Base-by-base conservation (phyloP, 2,888 invertebrate genomes). In the Spisula subtruncata region DNA sequence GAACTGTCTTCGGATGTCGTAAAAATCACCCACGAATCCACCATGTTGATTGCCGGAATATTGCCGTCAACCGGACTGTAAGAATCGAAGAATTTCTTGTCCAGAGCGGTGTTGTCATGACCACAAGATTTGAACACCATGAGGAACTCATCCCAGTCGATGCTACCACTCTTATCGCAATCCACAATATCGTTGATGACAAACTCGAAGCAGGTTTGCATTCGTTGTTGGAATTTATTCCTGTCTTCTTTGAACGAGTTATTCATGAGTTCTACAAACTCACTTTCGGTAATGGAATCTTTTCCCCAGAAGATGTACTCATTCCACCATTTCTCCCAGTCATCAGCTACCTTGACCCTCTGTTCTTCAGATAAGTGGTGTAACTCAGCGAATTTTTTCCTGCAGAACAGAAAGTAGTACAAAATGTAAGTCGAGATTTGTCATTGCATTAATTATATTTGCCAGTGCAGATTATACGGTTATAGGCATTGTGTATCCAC, bases 251-350 rank as follows among this genome's bases (percentile, higher is more conserved):
- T 88, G 82, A 85, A 90, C 5, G 54, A 20, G 16, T 54, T 82
- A 20, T 81, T 48, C 25, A 89, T 51, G 46, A 56, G n/a, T 1
- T 46, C 46, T 12, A 92, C 25, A 66, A 92, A 92, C 12, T 60
- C 83, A 25, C 86, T 71, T 4, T 84, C 66, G 60, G 89, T 89
- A 10, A 89, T 87, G 6, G 89, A 54, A 46, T 79, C 80, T 56
- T 86, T 81, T 1, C 46, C 81, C 20, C 75, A 86, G 41, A 91
- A 88, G 51, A 92, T 92, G 81, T 90, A 92, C 0, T 82, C 88
- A 41, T 84, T 87, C 92, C 92, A 92, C 92, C 92, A 92, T 46
- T 79, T 80, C 25, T 87, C 83, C 89, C 90, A 79, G 54, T 41
- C 6, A 16, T 79, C 54, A 25, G 71, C 71, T 0, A 75, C 54